Base-by-base conservation (phyloP, 1,140 invertebrate genomes). In the Aphelenchoides besseyi region DNA sequence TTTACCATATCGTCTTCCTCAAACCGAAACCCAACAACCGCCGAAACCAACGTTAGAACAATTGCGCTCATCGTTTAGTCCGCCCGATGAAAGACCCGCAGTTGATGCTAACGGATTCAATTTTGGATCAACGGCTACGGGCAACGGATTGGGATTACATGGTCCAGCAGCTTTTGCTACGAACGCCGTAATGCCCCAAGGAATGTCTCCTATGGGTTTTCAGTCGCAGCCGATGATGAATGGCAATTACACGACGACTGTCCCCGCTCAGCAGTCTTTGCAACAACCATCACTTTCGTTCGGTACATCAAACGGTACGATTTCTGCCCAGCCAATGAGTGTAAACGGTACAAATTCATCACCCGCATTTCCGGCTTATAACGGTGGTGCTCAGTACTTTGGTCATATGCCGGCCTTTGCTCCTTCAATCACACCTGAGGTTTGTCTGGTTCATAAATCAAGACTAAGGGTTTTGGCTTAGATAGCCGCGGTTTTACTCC, bases 11-110 rank as follows among this genome's bases (percentile, higher is more conserved):
- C 16, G 18, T 63, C 68, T 12, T 23, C 76, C 9, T 61, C 68
- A 69, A 29, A n/a, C 12, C 3, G 66, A 52, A 3, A 61, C 53
- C 1, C 18, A 73, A 32, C 16, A 76, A n/a, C 0, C 52, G 9
- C 16, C 52, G 0, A 35, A 55, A 8, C 70, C 82, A 28, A 70
- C 79, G 23, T 57, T 81, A 33, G 74, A 81, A 37, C 79, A 81
- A 36, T 70, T 81, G 2, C 68, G 81, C 1, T 77, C 74, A 3
- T 81, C 79, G 2, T 81, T 81, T 55, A 72, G 70, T 53, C 74
- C 82, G 3, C 79, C 79, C 2, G 72, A 74, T n/a, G 36, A 26
- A 33, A 8, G 9, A 23, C 2, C 48, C n/a, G 72, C 70, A 16
- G 26, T 52, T 29, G 33, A 23, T 55, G 18, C 69, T 32, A 18